phyloP scores from a whole-genome alignment of 2,888 invertebrate genomes.

The Hoplodrina ambigua region DNA sequence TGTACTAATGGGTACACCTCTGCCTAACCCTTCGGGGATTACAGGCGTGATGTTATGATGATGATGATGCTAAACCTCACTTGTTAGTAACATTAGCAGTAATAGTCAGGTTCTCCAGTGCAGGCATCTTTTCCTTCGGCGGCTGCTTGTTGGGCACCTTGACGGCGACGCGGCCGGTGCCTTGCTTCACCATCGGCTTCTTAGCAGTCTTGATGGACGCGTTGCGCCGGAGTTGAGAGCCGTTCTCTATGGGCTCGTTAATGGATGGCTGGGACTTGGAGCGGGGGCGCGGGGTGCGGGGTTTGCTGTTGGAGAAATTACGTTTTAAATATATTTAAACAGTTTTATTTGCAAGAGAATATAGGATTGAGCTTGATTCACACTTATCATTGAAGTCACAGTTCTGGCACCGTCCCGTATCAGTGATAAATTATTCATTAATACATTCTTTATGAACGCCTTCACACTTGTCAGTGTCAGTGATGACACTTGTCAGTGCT shows the following conservation, averaged over 20 bases:
- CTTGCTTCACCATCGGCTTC: constrained; percentile 63
- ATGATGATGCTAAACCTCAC: constrained; percentile 74
- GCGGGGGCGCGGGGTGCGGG: constrained; percentile 76
- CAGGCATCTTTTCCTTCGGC: constrained; percentile 75
- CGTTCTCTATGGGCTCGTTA: constrained; percentile 78
- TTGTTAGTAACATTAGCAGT: constrained; percentile 78
- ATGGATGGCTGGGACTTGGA: constrained; percentile 84
- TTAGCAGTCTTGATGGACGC: constrained; percentile 78
- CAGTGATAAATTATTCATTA: too few relatives aligned
- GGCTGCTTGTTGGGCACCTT: constrained; percentile 53
- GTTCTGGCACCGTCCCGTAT: too few relatives aligned
- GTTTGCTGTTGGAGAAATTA: constrained; percentile 65
- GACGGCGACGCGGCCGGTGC: constrained; percentile 53
- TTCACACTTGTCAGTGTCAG: too few relatives aligned
- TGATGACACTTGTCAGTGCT: too few relatives aligned
- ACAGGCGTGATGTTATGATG: too few relatives aligned
- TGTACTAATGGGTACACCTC: too few relatives aligned
- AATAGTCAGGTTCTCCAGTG: constrained; percentile 84
- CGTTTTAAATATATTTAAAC: too few relatives aligned
- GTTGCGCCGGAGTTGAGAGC: constrained; percentile 75
- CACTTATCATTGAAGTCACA: too few relatives aligned
- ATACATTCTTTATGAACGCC: too few relatives aligned
- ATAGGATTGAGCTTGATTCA: too few relatives aligned
- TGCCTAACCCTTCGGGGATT: too few relatives aligned
- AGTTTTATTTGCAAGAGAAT: too few relatives aligned